Evolutionary conservation across 2,797 vertebrate species (phyloP).

Genomic region (Pagetopsis macropterus): DNA sequence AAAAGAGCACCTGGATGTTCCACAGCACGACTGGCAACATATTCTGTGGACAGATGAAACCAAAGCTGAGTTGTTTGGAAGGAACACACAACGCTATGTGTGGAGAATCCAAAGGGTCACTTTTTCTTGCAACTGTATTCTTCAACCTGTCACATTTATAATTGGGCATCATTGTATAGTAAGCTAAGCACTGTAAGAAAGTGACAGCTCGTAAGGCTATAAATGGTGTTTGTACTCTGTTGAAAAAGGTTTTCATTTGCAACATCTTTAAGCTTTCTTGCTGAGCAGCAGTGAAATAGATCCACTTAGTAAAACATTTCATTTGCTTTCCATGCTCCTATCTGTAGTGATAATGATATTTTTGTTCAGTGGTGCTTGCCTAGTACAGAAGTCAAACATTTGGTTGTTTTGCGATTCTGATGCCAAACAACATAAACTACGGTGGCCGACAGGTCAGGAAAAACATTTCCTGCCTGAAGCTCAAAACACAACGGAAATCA

Average conservation of each 20-base stretch:
- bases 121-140: not conserved
- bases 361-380: not conserved
- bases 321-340: not conserved
- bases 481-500: too few relatives aligned
- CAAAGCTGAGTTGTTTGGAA: too few relatives aligned
- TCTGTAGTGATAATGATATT: not conserved
- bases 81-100: too few relatives aligned
- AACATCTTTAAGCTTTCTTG: not conserved
- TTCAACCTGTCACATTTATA: conserved; percentile 29
- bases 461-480: too few relatives aligned
- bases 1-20: too few relatives aligned
- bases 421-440: not conserved
- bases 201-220: not conserved
- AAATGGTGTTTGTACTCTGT: conserved; percentile 15
- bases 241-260: conserved; percentile 27
- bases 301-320: not conserved
- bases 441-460: too few relatives aligned
- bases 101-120: too few relatives aligned
- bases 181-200: conserved; percentile 8
- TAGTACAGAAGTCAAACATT: not conserved
- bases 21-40: too few relatives aligned
- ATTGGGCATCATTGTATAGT: not conserved
- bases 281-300: not conserved
- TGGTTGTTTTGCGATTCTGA: not conserved
- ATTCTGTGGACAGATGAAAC: too few relatives aligned